These are phyloP conservation scores for Agrotis ipsilon DNA, from an alignment of 2,888 invertebrate genomes.

Conservation along the genomic window DNA sequence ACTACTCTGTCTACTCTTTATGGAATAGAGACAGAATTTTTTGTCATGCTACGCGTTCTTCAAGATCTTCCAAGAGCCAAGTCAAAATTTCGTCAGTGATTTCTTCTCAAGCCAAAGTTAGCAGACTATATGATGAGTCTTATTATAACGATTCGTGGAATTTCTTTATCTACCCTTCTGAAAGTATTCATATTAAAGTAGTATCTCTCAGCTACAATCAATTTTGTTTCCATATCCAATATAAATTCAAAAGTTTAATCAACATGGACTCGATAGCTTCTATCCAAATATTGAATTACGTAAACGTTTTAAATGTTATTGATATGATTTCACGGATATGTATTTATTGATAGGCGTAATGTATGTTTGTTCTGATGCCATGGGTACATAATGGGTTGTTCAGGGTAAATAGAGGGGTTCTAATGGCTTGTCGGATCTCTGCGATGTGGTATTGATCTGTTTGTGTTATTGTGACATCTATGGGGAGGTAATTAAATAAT, in stretches of 20 bases:
- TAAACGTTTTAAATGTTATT: slow-evolving; percentile 32
- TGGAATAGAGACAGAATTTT: too few relatives aligned
- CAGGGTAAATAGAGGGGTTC: slow-evolving; percentile 50
- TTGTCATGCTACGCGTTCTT: too few relatives aligned
- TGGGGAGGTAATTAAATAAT: slow-evolving; percentile 6
- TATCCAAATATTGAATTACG: slow-evolving; percentile 28
- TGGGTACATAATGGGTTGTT: slow-evolving; percentile 27
- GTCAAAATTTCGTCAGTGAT: too few relatives aligned
- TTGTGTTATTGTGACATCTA: slow-evolving; percentile 13
- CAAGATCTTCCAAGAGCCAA: too few relatives aligned
- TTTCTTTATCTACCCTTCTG: too few relatives aligned
- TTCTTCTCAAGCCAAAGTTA: too few relatives aligned
- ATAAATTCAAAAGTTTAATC: not conserved
- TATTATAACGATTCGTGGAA: too few relatives aligned
- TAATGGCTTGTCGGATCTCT: slow-evolving; percentile 37
- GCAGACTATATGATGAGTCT: too few relatives aligned
- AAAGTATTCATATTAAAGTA: too few relatives aligned
- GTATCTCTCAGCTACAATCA: not conserved
- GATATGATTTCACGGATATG: slow-evolving; percentile 32
- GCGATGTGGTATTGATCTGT: slow-evolving; percentile 46
- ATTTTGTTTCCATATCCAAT: not conserved
- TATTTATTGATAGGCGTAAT: slow-evolving; percentile 49
- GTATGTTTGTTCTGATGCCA: slow-evolving; percentile 36
- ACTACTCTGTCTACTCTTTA: too few relatives aligned
- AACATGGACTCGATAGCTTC: slow-evolving; percentile 5